Evolutionary conservation across 2,113 vertebrate genomes (phyloP).

Genomic region (Perca schrenkii): DNA sequence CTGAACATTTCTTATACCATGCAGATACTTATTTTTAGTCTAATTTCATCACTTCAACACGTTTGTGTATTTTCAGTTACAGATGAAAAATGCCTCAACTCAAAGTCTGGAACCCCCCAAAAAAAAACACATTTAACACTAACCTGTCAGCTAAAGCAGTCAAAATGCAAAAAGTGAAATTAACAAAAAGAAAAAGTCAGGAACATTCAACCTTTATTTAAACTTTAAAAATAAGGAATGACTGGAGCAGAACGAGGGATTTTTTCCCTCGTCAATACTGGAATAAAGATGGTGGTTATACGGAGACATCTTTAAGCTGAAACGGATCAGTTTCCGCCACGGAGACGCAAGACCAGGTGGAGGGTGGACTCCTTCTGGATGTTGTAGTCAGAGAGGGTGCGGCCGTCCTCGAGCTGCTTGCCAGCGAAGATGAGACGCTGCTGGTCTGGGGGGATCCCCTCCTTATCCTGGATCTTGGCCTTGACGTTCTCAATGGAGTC

Average conservation of each 20-base stretch:
- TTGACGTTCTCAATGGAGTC: constrained; percentile 55
- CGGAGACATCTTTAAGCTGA: fast-evolving
- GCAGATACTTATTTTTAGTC: too few relatives aligned
- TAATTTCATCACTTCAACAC: not conserved
- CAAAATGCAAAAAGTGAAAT: not conserved
- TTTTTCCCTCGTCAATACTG: not conserved
- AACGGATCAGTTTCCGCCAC: constrained; percentile 37
- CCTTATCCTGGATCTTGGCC: constrained; percentile 57
- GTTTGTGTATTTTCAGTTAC: not conserved
- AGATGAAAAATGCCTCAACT: not conserved
- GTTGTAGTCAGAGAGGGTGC: constrained; percentile 60
- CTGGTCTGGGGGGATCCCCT: constrained; percentile 55
- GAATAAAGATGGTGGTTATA: not conserved
- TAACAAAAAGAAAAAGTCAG: not conserved
- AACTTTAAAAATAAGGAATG: constrained; percentile 6
- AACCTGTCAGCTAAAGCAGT: not conserved
- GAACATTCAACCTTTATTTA: constrained; percentile 37
- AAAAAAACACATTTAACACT: not conserved
- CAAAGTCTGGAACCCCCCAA: not conserved
- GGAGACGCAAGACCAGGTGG: constrained; percentile 39
- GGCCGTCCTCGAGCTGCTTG: constrained; percentile 55
- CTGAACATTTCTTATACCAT: too few relatives aligned
- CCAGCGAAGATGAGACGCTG: constrained; percentile 59
- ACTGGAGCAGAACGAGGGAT: not conserved
- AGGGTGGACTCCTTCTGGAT: constrained; percentile 67